phyloP scores from a whole-genome alignment of 1,140 invertebrate species.

The Drosophila bifasciata region DNA sequence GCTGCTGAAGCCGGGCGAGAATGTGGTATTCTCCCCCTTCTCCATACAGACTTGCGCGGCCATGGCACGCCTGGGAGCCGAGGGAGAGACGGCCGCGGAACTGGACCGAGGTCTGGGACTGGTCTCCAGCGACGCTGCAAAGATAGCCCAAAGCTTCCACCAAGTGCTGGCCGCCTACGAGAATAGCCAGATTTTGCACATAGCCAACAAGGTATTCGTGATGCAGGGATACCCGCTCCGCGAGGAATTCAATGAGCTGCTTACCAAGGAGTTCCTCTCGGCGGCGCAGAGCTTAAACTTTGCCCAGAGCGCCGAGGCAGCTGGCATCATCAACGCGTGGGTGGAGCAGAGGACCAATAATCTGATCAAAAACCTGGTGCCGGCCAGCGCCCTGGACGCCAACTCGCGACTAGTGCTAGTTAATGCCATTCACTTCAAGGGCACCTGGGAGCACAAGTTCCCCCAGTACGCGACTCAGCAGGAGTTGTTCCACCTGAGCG shows the following conservation, averaged over 20 bases:
- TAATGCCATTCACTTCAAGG: constrained; percentile 88
- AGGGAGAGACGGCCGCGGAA: constrained; percentile 85
- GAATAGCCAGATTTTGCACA: constrained; percentile 62
- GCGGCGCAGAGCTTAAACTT: constrained; percentile 85
- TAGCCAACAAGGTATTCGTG: constrained; percentile 79
- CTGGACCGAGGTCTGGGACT: constrained; percentile 84
- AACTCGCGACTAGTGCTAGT: constrained; percentile 85
- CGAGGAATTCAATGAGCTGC: constrained; percentile 55
- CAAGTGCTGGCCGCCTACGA: constrained; percentile 54
- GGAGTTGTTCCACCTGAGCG: constrained; percentile 63
- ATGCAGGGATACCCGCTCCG: constrained; percentile 54
- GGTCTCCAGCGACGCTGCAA: constrained; percentile 39
- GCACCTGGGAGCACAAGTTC: constrained; percentile 71
- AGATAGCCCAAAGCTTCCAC: constrained; percentile 65
- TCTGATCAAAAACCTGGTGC: constrained; percentile 86
- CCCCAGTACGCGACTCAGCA: constrained; percentile 39
- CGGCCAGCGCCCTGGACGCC: constrained; percentile 56
- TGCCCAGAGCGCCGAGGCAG: constrained; percentile 61
- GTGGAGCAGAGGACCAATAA: constrained; percentile 86
- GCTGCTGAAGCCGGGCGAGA: constrained; percentile 71
- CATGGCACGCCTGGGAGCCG: constrained; percentile 86
- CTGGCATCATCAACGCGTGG: constrained; percentile 86
- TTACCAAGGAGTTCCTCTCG: constrained; percentile 68
- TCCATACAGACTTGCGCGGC: constrained; percentile 85
- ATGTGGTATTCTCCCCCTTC: constrained; percentile 78